Percentiles rank a stretch among this genome's conserved stretches.
Conservation (phyloP, 2,797 vertebrate species). For the Numenius phaeopus region DNA sequence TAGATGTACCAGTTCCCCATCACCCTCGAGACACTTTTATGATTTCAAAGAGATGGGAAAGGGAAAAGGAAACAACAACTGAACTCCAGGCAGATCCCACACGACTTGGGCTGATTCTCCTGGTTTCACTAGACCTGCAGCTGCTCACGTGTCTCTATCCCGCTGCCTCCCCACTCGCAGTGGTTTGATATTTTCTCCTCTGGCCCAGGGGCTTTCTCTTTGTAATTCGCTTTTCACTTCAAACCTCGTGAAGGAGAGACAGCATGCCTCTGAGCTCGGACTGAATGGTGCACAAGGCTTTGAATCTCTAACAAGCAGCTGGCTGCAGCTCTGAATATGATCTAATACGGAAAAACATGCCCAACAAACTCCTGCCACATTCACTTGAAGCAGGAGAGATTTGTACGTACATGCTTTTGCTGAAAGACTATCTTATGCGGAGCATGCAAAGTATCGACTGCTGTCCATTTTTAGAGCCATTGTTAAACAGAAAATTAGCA, state of each 20-base stretch:
- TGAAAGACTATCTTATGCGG: slow-evolving; percentile 43
- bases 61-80: background rate
- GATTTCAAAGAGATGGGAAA: background rate
- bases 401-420: slow-evolving; percentile 20
- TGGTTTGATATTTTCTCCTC: slow-evolving; percentile 17
- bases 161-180: background rate
- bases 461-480: slow-evolving; percentile 53
- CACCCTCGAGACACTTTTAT: rapidly evolving
- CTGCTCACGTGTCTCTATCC: background rate
- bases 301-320: slow-evolving; percentile 52
- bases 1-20: background rate
- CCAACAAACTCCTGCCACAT: slow-evolving; percentile 25
- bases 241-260: background rate
- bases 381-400: slow-evolving; percentile 43
- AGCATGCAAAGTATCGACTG: slow-evolving; percentile 29
- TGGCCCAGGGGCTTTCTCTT: slow-evolving; percentile 34
- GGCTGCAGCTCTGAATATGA: slow-evolving; percentile 29
- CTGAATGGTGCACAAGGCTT: slow-evolving; percentile 12
- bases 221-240: background rate
- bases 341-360: slow-evolving; percentile 25
- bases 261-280: background rate
- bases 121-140: background rate
- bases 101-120: background rate
- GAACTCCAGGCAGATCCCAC: background rate
- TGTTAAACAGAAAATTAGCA: slow-evolving; percentile 50